A percentile compares a stretch with the other conserved stretches of the same genome.
phyloP scores from a whole-genome alignment of 1,140 invertebrate species.

The Achroia grisella region DNA sequence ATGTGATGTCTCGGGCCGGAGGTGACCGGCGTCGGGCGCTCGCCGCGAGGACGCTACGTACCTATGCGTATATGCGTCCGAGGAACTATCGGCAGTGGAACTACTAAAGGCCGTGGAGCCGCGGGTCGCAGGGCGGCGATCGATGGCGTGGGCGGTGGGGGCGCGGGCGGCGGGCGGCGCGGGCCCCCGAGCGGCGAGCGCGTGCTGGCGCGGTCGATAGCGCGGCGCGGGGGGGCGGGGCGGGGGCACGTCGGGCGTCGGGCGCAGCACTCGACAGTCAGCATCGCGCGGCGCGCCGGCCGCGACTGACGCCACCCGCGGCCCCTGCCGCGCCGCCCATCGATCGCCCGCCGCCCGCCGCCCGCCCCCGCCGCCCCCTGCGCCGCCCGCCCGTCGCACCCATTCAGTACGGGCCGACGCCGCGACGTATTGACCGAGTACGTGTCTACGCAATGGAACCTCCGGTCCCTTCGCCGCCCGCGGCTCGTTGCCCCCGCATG shows the following conservation, averaged over 20 bases:
- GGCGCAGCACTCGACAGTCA: constrained; percentile 11
- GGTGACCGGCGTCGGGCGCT: not conserved
- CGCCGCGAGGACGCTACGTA: constrained; percentile 5
- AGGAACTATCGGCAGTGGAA: not conserved
- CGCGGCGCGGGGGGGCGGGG: constrained; percentile 24
- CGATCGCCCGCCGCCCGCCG: constrained; percentile 12
- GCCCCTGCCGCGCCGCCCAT: constrained; percentile 12
- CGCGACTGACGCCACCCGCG: constrained; percentile 27
- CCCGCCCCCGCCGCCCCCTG: constrained; percentile 10
- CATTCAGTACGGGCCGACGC: constrained; percentile 5
- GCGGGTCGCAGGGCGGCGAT: constrained; percentile 1
- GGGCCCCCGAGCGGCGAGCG: constrained; percentile 13
- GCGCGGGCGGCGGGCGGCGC: constrained; percentile 3
- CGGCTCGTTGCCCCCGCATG: not conserved
- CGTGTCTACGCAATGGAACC: constrained; percentile 1
- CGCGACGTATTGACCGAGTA: constrained; percentile 8
- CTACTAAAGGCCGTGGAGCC: no score
- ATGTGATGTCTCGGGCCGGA: no score
- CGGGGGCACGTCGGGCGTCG: constrained; percentile 28
- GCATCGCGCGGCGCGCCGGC: constrained; percentile 36
- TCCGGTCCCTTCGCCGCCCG: not conserved
- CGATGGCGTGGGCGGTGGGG: constrained; percentile 6
- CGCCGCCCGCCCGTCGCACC: constrained; percentile 7
- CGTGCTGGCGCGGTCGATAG: not conserved
- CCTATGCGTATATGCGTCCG: constrained; percentile 1